phyloP scores from a whole-genome alignment of 2,113 vertebrate species.

The Pavo muticus region DNA sequence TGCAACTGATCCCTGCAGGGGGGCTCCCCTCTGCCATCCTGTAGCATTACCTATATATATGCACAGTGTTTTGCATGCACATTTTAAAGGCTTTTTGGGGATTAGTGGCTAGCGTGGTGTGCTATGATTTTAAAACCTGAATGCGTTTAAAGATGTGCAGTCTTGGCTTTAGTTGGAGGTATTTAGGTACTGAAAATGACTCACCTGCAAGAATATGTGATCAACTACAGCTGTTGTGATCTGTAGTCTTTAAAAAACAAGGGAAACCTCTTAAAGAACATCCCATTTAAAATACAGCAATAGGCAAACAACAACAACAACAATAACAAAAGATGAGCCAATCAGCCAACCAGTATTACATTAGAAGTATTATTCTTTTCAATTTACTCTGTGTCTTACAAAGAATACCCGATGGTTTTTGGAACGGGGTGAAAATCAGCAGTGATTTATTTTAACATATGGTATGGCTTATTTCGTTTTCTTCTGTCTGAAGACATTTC shows the following conservation, averaged over 20 bases:
- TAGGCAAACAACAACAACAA: background rate
- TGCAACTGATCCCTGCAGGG: background rate
- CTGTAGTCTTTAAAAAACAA: background rate
- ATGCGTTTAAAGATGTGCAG: background rate
- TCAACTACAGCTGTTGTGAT: background rate
- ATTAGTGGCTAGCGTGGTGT: background rate
- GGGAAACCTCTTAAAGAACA: background rate
- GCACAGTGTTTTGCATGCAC: background rate
- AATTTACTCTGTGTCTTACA: background rate
- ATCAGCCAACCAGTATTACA: background rate
- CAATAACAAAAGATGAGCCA: background rate
- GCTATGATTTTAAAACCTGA: background rate
- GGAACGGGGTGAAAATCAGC: background rate
- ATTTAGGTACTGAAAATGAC: background rate
- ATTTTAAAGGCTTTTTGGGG: background rate
- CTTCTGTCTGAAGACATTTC: background rate
- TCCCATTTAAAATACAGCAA: background rate
- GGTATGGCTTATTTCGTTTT: background rate
- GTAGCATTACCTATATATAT: background rate
- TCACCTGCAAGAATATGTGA: background rate
- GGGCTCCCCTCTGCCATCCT: background rate
- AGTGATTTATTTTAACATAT: background rate
- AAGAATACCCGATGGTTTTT: background rate
- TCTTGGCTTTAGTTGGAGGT: background rate
- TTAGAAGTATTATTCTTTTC: background rate